Evolutionary conservation across 2,113 vertebrate species (phyloP).

Genomic region (Propithecus coquereli): DNA sequence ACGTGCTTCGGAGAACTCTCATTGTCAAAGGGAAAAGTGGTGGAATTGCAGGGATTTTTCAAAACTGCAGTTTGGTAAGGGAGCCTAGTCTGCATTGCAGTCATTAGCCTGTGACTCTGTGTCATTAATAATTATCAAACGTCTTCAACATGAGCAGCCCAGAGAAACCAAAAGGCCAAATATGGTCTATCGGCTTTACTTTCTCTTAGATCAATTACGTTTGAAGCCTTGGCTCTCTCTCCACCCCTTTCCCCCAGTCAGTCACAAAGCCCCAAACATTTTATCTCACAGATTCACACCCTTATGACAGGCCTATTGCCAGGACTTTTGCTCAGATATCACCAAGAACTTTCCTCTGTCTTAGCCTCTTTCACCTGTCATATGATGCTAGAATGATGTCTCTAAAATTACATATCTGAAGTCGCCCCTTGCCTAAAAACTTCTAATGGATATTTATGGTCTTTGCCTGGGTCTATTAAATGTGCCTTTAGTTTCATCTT

Average conservation of each 20-base stretch:
- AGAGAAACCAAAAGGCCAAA: neutral
- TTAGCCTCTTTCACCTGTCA: neutral
- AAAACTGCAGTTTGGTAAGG: neutral
- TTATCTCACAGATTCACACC: neutral
- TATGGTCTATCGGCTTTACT: neutral
- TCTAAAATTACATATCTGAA: neutral
- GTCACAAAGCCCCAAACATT: neutral
- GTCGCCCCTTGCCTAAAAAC: neutral
- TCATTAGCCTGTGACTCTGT: neutral
- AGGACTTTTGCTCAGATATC: neutral
- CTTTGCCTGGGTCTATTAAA: neutral
- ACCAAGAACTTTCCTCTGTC: neutral
- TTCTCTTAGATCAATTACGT: neutral
- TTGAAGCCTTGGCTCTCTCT: neutral
- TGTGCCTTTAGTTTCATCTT: neutral
- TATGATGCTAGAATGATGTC: neutral
- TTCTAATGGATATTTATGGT: neutral
- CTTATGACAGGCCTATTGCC: neutral
- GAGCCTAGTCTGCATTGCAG: neutral
- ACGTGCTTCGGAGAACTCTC: neutral
- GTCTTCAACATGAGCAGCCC: neutral
- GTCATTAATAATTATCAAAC: neutral
- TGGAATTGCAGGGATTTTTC: neutral
- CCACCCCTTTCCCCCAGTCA: fast-evolving
- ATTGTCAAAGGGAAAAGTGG: neutral